phyloP scores from a whole-genome alignment of 2,888 invertebrate species.

The Aphodius granarius region DNA sequence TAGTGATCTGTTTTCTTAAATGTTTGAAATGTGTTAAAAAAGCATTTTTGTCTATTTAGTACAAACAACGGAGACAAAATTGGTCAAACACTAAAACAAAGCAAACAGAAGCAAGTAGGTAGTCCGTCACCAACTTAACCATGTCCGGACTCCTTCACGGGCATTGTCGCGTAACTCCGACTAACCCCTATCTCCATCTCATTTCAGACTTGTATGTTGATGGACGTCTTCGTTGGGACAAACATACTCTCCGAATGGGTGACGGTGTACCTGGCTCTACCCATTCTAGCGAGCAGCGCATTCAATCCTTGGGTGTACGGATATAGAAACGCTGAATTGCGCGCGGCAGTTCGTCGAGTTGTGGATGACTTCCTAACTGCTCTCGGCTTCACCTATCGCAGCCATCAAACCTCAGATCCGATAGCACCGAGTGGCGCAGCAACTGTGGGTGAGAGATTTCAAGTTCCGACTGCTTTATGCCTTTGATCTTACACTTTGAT shows the following conservation, averaged over 20 bases:
- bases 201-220: slow-evolving; percentile 58
- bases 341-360: slow-evolving; percentile 60
- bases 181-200: slow-evolving; percentile 17
- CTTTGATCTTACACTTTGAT: no score
- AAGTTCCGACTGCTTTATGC: no score
- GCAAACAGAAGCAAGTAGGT: no score
- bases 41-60: no score
- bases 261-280: slow-evolving; percentile 60
- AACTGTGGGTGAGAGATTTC: slow-evolving; percentile 49
- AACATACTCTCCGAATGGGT: slow-evolving; percentile 58
- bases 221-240: slow-evolving; percentile 58
- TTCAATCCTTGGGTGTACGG: slow-evolving; percentile 69
- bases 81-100: no score
- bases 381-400: slow-evolving; percentile 51
- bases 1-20: no score
- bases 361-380: slow-evolving; percentile 57
- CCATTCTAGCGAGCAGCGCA: slow-evolving; percentile 61
- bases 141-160: no score
- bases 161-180: no score
- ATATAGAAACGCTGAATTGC: slow-evolving; percentile 64
- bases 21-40: no score
- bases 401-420: slow-evolving; percentile 44
- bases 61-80: no score
- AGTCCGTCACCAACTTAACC: no score
- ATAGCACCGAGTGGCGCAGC: slow-evolving; percentile 50